Conservation (phyloP, 2,113 vertebrate genomes). For the Gymnarchus niloticus region DNA sequence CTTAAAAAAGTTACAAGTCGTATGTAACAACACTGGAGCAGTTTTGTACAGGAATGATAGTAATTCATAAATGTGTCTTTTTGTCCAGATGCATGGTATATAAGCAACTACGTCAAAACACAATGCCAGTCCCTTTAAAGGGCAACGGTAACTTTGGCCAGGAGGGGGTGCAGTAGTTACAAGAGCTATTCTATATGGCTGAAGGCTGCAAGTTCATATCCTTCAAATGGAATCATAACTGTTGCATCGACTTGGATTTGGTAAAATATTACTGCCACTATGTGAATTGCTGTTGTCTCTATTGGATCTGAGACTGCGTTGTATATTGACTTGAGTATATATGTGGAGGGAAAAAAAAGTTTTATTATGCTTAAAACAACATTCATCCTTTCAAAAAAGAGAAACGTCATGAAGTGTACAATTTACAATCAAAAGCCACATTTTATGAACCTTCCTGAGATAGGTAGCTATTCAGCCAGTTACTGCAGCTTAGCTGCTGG, state of each 20-base stretch:
- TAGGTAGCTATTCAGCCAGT: background rate
- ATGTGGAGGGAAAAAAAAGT: background rate
- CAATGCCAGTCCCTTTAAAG: background rate
- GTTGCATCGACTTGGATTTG: background rate
- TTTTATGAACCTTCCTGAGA: background rate
- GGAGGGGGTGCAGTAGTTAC: background rate
- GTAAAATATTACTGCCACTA: background rate
- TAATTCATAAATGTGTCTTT: background rate
- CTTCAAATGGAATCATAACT: background rate
- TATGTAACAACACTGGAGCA: background rate
- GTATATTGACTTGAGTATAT: background rate
- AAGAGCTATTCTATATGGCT: background rate
- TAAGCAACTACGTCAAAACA: background rate
- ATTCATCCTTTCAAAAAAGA: background rate
- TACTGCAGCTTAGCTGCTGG: background rate
- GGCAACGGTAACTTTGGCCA: background rate
- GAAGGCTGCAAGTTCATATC: background rate
- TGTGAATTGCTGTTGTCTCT: background rate
- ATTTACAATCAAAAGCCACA: background rate
- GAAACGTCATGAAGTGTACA: background rate
- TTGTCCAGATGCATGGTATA: background rate
- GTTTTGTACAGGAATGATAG: background rate
- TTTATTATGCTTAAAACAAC: background rate
- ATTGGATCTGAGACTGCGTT: background rate
- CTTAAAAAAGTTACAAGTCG: background rate